Conservation (phyloP, 2,888 invertebrate genomes). For the Sphinx pinastri region DNA sequence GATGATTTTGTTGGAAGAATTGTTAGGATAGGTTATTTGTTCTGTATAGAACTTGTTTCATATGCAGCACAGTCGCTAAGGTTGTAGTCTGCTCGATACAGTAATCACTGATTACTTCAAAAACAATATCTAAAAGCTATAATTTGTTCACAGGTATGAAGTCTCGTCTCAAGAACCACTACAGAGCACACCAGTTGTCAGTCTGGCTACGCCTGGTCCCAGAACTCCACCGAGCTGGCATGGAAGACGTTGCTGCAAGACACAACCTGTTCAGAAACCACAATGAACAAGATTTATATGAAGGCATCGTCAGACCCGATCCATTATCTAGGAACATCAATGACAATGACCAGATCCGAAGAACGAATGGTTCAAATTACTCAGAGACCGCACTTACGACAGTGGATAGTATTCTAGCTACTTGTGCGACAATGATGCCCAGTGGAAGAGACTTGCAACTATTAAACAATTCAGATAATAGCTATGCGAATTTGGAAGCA, state of each 20-base stretch:
- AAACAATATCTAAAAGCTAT: neutral
- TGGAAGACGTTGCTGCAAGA: conserved; percentile 93
- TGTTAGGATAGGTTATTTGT: too few species aligned
- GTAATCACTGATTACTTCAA: neutral
- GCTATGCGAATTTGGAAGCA: conserved; percentile 91
- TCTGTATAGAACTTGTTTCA: too few species aligned
- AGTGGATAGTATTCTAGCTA: conserved; percentile 88
- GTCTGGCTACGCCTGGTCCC: conserved; percentile 98
- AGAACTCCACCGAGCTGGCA: conserved; percentile 93
- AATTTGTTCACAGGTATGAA: conserved; percentile 89
- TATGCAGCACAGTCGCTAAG: neutral
- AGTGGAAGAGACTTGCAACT: conserved; percentile 75
- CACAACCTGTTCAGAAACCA: conserved; percentile 96
- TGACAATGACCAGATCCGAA: conserved; percentile 85
- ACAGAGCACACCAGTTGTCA: conserved; percentile 96
- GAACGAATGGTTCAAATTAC: conserved; percentile 75
- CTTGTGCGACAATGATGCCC: conserved; percentile 87
- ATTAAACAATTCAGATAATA: conserved; percentile 86
- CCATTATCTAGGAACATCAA: conserved; percentile 87
- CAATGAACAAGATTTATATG: conserved; percentile 94
- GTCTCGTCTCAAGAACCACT: conserved; percentile 95
- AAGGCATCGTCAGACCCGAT: conserved; percentile 93
- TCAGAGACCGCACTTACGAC: conserved; percentile 87
- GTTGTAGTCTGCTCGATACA: neutral
- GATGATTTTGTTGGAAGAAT: too few species aligned